phyloP scores from a whole-genome alignment of 1,140 invertebrate genomes.

The Panulirus ornatus region DNA sequence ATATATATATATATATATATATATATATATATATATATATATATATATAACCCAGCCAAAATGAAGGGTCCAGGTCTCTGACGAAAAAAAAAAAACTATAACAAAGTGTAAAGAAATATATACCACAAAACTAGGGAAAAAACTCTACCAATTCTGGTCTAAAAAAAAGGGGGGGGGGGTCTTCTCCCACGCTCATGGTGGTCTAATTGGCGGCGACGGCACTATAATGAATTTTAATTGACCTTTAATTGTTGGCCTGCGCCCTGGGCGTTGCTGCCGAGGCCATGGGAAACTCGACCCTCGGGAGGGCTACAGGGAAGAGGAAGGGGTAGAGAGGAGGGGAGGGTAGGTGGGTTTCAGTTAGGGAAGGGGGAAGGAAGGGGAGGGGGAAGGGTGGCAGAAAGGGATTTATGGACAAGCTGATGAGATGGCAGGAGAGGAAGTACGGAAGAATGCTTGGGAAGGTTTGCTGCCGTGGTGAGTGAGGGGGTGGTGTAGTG shows the following conservation, averaged over 20 bases:
- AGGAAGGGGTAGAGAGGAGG: neutral
- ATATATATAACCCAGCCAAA: neutral
- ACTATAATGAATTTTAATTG: constrained; percentile 71
- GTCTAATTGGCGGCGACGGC: constrained; percentile 63
- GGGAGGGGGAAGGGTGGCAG: neutral
- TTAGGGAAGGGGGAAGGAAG: neutral
- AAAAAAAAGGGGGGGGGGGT: neutral
- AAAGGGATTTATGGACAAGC: neutral
- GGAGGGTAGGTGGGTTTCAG: neutral
- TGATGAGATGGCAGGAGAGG: neutral
- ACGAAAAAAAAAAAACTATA: constrained; percentile 12
- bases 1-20: constrained; percentile 10
- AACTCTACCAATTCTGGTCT: neutral
- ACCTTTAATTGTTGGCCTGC: constrained; percentile 65
- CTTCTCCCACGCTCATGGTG: constrained; percentile 67
- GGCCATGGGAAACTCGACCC: constrained; percentile 19
- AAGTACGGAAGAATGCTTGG: neutral
- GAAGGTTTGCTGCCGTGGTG: neutral
- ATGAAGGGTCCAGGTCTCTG: no score
- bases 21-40: neutral
- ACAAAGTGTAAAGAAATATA: neutral
- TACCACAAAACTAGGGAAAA: neutral
- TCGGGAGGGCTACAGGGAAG: neutral
- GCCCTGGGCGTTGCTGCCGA: constrained; percentile 32
- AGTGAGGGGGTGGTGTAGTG: neutral